Conservation (phyloP, 1,140 invertebrate genomes). For the Adoxophyes honmai region DNA sequence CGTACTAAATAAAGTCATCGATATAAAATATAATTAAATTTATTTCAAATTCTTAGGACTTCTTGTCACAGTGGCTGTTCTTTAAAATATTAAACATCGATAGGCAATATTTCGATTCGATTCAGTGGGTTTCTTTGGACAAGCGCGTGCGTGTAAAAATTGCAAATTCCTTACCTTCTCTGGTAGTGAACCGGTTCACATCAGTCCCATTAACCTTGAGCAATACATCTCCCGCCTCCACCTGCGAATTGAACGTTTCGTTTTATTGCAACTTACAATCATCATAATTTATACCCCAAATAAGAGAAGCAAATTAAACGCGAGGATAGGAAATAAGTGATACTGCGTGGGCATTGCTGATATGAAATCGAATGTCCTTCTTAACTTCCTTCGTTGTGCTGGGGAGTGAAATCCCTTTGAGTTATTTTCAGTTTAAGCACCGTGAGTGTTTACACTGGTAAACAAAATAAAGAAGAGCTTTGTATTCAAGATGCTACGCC, state of each 20-base stretch:
- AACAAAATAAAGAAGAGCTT: no score
- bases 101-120: background rate
- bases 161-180: constrained; percentile 85
- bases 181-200: constrained; percentile 92
- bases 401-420: no score
- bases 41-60: constrained; percentile 17
- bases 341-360: no score
- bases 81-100: constrained; percentile 20
- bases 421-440: no score
- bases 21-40: background rate
- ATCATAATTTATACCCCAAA: no score
- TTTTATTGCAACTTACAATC: constrained; percentile 25
- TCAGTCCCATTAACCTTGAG: constrained; percentile 95
- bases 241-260: constrained; percentile 81
- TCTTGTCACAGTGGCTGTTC: constrained; percentile 26
- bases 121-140: constrained; percentile 12
- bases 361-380: no score
- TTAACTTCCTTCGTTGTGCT: no score
- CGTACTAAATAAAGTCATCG: background rate
- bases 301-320: no score
- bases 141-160: constrained; percentile 51
- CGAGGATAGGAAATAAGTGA: no score
- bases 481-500: background rate
- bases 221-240: constrained; percentile 94
- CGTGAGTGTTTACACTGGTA: no score